Base-by-base conservation (phyloP, 2,113 vertebrate genomes). In the Eleginops maclovinus region DNA sequence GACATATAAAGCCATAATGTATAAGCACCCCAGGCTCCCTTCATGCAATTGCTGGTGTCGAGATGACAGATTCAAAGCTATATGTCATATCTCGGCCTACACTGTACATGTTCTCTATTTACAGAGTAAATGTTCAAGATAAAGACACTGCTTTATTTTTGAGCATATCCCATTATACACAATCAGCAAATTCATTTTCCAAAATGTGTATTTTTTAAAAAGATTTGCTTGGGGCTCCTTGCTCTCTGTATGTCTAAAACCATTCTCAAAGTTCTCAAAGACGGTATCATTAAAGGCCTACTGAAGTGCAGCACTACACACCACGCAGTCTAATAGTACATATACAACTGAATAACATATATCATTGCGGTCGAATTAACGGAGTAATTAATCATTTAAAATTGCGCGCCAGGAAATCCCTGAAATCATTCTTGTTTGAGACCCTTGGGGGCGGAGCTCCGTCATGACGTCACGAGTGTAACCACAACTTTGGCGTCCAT, bases 1-100 rank as follows among this genome's bases (percentile, higher is more conserved):
- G 77, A 88, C 86, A 74, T 75, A 87, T 81, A 70, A 84, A 86
- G 59, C 69, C 76, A 77, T 86, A 83, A 88, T 77, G 79, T 82
- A 61, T 75, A 77, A 68, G 84, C 8, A 22, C 82, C 80, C 81
- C 79, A 40, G 77, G 82, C 72, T 69, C 63, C 51, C 51, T 55
- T 55, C n/a, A 16, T 62, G 58, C 72, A 65, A 72, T 81, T 72
- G 75, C 61, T 70, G 62, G 80, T 84, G 84, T 87, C 24, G 47
- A 75, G 71, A 84, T 88, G 83, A 90, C 83, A 85, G 85, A 85
- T 84, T 69, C 70, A 21, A 62, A 81, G 76, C 60, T 75, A 16
- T 83, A 24, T 56, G 78, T 77, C 78, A 63, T 31, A 60, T 3
- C 59, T 28, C 49, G 56, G 19, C 68, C 58, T 44, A n/a, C 16